A percentile compares a stretch with the other conserved stretches of the same genome.
phyloP scores from a whole-genome alignment of 2,113 vertebrate species.

The Onychostoma macrolepis region DNA sequence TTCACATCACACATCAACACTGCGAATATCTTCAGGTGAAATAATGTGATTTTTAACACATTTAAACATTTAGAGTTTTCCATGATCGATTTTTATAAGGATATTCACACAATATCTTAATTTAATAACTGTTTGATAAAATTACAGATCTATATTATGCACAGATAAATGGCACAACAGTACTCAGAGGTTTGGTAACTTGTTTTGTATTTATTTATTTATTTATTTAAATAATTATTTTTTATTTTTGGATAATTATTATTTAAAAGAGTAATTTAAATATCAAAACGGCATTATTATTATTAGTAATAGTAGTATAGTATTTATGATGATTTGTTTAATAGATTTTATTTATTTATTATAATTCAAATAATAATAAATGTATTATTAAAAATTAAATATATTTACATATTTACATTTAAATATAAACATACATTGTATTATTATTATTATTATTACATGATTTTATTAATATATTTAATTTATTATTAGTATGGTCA shows the following conservation, averaged over 20 bases:
- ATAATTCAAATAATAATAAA: too few relatives aligned
- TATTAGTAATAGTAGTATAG: not conserved
- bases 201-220: too few relatives aligned
- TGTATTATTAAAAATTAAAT: too few relatives aligned
- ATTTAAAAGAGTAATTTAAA: not conserved
- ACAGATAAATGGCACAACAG: not conserved
- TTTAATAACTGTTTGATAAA: not conserved
- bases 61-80: not conserved
- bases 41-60: not conserved
- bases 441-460: too few relatives aligned
- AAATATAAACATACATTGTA: too few relatives aligned
- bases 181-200: not conserved
- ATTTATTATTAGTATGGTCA: too few relatives aligned
- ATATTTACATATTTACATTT: too few relatives aligned
- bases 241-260: too few relatives aligned
- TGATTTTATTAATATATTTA: too few relatives aligned
- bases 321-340: not conserved
- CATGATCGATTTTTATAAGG: not conserved
- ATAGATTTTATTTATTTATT: not conserved
- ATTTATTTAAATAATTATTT: too few relatives aligned
- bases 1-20: not conserved
- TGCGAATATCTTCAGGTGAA: not conserved
- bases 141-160: not conserved
- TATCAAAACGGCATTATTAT: not conserved
- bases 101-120: not conserved